These are phyloP conservation scores for Erinaceus europaeus DNA, from an alignment of 2,113 vertebrate genomes.

Conservation along the genomic window DNA sequence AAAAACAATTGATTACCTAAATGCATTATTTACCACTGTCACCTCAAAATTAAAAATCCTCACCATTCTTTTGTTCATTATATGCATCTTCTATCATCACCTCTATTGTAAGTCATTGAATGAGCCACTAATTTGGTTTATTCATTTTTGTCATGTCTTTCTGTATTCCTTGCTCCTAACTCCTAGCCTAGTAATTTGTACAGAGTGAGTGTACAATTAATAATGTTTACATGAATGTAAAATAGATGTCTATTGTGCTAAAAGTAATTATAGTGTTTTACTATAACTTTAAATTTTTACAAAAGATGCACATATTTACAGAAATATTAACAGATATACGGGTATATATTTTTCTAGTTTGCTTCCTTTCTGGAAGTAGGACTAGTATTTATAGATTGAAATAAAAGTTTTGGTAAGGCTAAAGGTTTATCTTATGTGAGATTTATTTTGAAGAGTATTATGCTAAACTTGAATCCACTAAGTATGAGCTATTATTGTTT, in stretches of 20 bases:
- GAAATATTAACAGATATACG: no score
- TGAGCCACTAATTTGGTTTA: not conserved
- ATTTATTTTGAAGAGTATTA: not conserved
- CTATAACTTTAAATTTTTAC: not conserved
- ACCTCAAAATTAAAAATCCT: not conserved
- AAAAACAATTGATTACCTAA: no score
- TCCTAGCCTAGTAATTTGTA: not conserved
- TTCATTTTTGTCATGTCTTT: not conserved
- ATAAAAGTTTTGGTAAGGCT: not conserved
- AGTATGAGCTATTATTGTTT: not conserved
- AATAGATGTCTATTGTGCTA: not conserved
- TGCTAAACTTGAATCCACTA: not conserved
- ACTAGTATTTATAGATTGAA: not conserved
- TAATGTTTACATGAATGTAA: not conserved
- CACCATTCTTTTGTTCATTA: not conserved
- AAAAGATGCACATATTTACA: no score
- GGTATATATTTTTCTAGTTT: not conserved
- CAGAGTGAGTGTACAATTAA: not conserved
- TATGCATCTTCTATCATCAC: not conserved
- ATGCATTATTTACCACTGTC: not conserved
- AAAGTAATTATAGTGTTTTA: not conserved
- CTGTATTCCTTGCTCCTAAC: not conserved
- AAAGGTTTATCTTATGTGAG: not conserved
- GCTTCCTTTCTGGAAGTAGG: not conserved
- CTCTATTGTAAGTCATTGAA: not conserved